Percentiles rank a stretch among this genome's conserved stretches.
These are phyloP conservation scores for Poecilia latipinna DNA, from an alignment of 2,113 vertebrate species.

Conservation along the genomic window DNA sequence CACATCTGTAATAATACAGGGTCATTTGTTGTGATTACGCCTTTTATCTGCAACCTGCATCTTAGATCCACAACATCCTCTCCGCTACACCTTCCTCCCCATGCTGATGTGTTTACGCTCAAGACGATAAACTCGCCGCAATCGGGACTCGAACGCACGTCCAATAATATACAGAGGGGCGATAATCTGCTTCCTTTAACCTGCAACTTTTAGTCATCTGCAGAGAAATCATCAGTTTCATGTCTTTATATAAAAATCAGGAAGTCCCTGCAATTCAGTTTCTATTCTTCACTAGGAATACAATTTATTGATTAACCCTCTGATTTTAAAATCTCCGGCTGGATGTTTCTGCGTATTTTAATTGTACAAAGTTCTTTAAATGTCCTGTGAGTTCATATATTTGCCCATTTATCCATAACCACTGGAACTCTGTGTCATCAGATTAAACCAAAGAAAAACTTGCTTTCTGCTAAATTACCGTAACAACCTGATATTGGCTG, in stretches of 20 bases:
- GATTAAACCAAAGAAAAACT: no score
- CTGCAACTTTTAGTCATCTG: slow-evolving; percentile 3
- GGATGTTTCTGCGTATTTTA: no score
- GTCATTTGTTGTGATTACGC: slow-evolving; percentile 86
- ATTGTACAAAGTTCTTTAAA: no score
- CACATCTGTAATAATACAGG: slow-evolving; percentile 93
- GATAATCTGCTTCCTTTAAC: slow-evolving; percentile 21
- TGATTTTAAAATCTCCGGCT: no score
- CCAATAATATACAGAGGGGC: slow-evolving; percentile 38
- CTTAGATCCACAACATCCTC: slow-evolving; percentile 85
- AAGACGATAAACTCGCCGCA: slow-evolving; percentile 20
- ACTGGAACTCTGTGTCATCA: no score
- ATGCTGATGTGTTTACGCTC: slow-evolving; percentile 46
- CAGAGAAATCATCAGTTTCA: neutral
- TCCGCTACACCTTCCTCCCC: slow-evolving; percentile 72
- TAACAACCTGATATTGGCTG: no score
- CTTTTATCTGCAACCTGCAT: slow-evolving; percentile 88
- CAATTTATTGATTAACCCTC: no score
- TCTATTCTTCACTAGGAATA: no score
- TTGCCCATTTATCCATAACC: no score
- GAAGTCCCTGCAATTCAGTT: neutral
- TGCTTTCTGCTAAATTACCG: no score
- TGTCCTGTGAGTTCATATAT: no score
- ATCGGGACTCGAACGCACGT: slow-evolving; percentile 30
- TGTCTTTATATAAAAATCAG: neutral